These are phyloP conservation scores for Diceros bicornis DNA, from an alignment of 2,797 vertebrate genomes.

Conservation along the genomic window DNA sequence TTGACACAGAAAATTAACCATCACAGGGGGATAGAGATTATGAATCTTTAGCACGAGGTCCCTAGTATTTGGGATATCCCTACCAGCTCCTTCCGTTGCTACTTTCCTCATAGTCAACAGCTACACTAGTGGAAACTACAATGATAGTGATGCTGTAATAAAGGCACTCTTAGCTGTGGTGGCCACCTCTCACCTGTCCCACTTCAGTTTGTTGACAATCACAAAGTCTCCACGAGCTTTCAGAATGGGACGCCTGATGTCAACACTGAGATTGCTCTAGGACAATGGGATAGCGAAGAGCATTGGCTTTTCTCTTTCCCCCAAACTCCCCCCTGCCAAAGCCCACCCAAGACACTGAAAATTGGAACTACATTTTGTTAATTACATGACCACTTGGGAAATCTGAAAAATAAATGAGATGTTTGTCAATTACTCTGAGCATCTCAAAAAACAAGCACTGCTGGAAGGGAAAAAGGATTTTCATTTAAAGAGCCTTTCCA, in stretches of 20 bases:
- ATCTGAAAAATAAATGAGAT: background rate
- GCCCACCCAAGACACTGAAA: background rate
- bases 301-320: background rate
- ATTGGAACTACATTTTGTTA: background rate
- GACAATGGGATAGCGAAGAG: background rate
- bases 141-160: background rate
- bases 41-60: background rate
- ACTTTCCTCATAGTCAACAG: background rate
- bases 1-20: background rate
- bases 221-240: background rate
- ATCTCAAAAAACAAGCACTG: background rate
- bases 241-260: background rate
- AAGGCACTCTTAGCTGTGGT: background rate
- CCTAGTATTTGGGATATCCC: background rate
- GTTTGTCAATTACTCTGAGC: background rate
- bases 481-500: conserved; percentile 2
- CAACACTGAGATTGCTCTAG: background rate
- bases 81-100: background rate
- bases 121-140: background rate
- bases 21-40: background rate
- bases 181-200: background rate
- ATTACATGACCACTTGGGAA: background rate
- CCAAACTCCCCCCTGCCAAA: background rate
- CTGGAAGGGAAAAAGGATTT: background rate
- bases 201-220: background rate